Conservation (phyloP, 2,797 vertebrate species). For the Poeciliopsis paucimaculata region DNA sequence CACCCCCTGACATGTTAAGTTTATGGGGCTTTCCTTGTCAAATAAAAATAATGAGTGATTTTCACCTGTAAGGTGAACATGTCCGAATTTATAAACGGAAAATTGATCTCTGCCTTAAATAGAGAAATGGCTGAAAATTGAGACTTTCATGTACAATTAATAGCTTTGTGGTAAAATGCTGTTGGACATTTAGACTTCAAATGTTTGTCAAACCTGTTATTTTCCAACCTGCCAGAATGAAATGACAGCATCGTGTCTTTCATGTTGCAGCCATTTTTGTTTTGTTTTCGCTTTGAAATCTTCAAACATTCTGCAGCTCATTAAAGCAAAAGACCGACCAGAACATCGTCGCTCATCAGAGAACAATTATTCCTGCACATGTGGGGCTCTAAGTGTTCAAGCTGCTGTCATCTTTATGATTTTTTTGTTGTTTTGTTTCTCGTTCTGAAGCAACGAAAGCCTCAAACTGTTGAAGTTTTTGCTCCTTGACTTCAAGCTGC, state of each 20-base stretch:
- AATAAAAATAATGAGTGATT: neutral
- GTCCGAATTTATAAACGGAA: neutral
- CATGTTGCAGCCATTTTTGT: conserved; percentile 4
- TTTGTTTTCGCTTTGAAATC: conserved; percentile 10
- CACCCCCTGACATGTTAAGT: too few species aligned
- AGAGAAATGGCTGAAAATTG: neutral
- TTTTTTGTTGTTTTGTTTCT: neutral
- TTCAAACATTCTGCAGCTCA: neutral
- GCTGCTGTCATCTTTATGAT: conserved; percentile 9
- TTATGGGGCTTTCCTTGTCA: too few species aligned
- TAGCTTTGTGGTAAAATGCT: neutral
- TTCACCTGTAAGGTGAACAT: neutral
- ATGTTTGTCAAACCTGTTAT: conserved; percentile 9
- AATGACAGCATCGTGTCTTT: neutral
- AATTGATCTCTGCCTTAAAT: neutral
- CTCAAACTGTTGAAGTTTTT: conserved; percentile 27
- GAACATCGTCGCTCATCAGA: neutral
- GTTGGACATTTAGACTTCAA: neutral
- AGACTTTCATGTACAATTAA: conserved; percentile 6
- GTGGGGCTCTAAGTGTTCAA: neutral
- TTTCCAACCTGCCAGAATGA: neutral
- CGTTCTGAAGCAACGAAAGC: conserved; percentile 22
- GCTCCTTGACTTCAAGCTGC: conserved; percentile 29
- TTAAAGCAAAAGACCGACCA: conserved; percentile 26
- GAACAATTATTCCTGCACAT: conserved; percentile 1